Base-by-base conservation (phyloP, 2,888 invertebrate species). In the Timandra comae region DNA sequence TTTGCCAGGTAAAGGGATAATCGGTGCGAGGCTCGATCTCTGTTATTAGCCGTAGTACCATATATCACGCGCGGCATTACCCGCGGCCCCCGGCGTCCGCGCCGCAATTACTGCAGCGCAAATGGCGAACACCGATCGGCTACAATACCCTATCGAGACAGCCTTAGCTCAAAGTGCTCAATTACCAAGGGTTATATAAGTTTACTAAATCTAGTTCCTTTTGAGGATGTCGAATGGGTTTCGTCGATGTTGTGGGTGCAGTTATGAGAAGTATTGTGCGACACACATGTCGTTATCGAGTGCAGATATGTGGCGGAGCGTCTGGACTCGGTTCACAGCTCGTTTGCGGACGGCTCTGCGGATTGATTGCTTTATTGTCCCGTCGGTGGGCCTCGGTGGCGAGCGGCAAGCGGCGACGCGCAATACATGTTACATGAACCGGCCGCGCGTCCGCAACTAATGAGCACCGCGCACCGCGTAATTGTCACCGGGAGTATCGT, bases 311-410 rank as follows among this genome's bases (percentile, higher is more conserved):
- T 53, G 35, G 47, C 49, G 55, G 45, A 49, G 45, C 50, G 57
- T 53, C 49, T 49, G 36, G 52, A 48, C 40, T 59, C 55, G 41
- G 56, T 41, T 54, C 53, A 60, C 58, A 59, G 68, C 68, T 73
- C 66, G 70, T 71, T 76, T 73, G 65, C 54, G 64, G 62, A 56
- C 55, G 54, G 54, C 56, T 63, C 64, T 61, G 60, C 65, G 67
- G 75, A 77, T 78, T 84, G 84, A 84, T 81, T 81, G 79, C 81
- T 82, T 80, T 79, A 84, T 82, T 82, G 82, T 80, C 63, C 65
- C 61, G 67, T 63, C 63, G 56, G 50, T 16, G 16, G 16, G 16
- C 16, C 16, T 52, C 43, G 53, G 52, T 55, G 35, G 44, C 55
- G 56, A 11, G 55, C 41, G 44, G 52, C 52, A 45, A 43, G 37